Evolutionary conservation across 1,140 invertebrate genomes (phyloP).

Genomic region (Drosophila baimaii): DNA sequence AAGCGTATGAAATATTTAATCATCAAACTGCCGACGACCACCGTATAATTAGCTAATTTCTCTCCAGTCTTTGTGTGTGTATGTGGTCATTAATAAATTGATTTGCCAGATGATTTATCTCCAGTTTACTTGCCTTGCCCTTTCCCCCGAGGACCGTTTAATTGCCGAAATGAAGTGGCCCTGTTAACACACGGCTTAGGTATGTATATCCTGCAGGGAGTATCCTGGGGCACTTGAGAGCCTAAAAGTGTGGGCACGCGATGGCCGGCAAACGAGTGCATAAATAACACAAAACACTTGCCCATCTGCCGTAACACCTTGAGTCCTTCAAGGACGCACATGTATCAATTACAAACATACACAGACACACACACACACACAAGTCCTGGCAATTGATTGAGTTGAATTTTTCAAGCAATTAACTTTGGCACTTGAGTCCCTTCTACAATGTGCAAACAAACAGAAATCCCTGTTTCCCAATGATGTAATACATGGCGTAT

Average conservation of each 20-base stretch:
- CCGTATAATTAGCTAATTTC: constrained; percentile 61
- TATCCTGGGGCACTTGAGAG: constrained; percentile 16
- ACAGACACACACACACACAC: constrained; percentile 13
- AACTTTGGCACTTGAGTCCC: constrained; percentile 64
- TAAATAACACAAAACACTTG: constrained; percentile 36
- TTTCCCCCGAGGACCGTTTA: constrained; percentile 40
- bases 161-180: constrained; percentile 59
- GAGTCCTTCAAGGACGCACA: constrained; percentile 13
- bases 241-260: constrained; percentile 39
- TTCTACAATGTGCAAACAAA: constrained; percentile 66
- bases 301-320: constrained; percentile 38
- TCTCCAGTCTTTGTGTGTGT: constrained; percentile 7
- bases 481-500: constrained; percentile 55
- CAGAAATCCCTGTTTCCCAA: constrained; percentile 9
- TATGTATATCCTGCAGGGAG: background rate
- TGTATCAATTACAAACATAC: no score
- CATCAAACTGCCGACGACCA: constrained; percentile 40
- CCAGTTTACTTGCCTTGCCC: background rate
- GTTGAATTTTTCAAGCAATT: constrained; percentile 80
- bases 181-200: constrained; percentile 19
- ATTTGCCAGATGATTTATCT: constrained; percentile 40
- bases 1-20: constrained; percentile 55
- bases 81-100: constrained; percentile 24
- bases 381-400: constrained; percentile 67
- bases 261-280: constrained; percentile 11